Evolutionary conservation across 2,888 invertebrate species (phyloP), one percentile per base, ranked within the genome.

Genomic region (Volucella inflata): DNA sequence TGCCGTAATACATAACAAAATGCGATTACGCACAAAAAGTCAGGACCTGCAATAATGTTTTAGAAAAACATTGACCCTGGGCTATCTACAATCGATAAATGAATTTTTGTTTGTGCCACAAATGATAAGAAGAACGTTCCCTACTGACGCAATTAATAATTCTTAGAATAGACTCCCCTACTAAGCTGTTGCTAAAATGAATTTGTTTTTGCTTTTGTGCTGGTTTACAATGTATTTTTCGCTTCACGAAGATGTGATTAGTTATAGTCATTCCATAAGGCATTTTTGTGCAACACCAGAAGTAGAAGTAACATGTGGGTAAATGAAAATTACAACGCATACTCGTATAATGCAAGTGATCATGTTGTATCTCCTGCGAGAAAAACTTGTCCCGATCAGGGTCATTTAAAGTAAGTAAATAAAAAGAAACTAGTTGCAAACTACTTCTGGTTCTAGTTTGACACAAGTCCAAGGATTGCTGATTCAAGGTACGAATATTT

Each of bases 361-460:
- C 53, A 14, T n/a, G 21, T 50, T 65, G 6, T 17, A 51, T 55
- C 42, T 36, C 40, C 46, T 44, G 12, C 6, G 17, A 30, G 14
- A 21, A n/a, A 62, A 75, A 60, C 40, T 21, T 16, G 57, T 1
- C n/a, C 53, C 16, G 48, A 42, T 55, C 79, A 72, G 17, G 79
- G 72, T 44, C 65, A 59, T 72, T 59, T 48, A 53, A 16, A 17
- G n/a, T 30, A 30, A 30, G 6, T 30, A 30, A 30, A 30, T 2
- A 21, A 21, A 21, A 21, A 30, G 6, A 44, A 53, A 72, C 59
- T 14, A 46, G 68, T 76, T 77, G 2, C 53, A 8, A 2, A n/a
- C n/a, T 40, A 2, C 2, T 55, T 78, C 38, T 65, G 59, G 44
- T 77, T 77, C 10, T 40, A 51, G 36, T 65, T 72, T 72, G 16